phyloP scores from a whole-genome alignment of 2,113 vertebrate genomes.

The Cynoglossus semilaevis region DNA sequence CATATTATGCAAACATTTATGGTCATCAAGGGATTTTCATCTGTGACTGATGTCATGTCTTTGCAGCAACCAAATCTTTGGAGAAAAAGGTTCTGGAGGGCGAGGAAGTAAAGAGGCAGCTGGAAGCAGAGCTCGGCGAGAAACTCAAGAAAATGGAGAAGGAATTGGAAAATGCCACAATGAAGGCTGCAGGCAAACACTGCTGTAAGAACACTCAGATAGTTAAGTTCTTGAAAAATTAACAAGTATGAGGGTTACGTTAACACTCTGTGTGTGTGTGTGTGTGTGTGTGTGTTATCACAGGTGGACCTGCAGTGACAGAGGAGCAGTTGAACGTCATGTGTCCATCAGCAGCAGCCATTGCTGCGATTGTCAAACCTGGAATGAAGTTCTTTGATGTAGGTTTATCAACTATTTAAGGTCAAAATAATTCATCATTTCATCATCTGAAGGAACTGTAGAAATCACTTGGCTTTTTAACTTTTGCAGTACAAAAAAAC shows the following conservation, averaged over 20 bases:
- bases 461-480: too few species aligned
- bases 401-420: neutral
- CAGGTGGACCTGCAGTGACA: conserved; percentile 80
- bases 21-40: too few species aligned
- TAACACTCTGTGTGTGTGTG: neutral
- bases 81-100: conserved; percentile 82
- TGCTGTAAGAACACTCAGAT: conserved; percentile 78
- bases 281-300: conserved; percentile 11
- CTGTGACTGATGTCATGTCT: conserved; percentile 13
- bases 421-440: neutral
- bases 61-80: conserved; percentile 81
- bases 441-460: too few species aligned
- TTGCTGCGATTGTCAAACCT: conserved; percentile 93
- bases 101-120: conserved; percentile 74
- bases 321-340: conserved; percentile 92
- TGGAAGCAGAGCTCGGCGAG: conserved; percentile 85
- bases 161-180: conserved; percentile 88
- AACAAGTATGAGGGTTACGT: too few species aligned
- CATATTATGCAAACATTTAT: too few species aligned
- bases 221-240: neutral
- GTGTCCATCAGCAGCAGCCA: conserved; percentile 93
- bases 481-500: too few species aligned
- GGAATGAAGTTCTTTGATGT: conserved; percentile 97
- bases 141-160: conserved; percentile 87
- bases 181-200: conserved; percentile 84